Evolutionary conservation across 1,140 invertebrate genomes (phyloP), one percentile per base, ranked within the genome.

Genomic region (Bradynema listronoti): DNA sequence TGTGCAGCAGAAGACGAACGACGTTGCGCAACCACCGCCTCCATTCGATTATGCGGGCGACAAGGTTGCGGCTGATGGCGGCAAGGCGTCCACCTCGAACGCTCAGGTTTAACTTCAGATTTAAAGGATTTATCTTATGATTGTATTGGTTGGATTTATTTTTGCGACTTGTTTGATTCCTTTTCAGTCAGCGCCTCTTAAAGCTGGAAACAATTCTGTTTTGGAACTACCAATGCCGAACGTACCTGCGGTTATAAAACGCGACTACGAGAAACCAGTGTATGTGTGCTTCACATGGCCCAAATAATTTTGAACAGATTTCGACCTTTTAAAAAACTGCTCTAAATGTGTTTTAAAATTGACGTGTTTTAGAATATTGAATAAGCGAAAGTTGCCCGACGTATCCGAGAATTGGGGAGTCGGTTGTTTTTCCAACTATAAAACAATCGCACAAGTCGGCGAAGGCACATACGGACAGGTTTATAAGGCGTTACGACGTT

Each of bases 391-490:
- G 43, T 32, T 27, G 46, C 60, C 63, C 22, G 11, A 22, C 16
- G 32, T 62, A 24, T 34, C 60, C 7, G 16, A 60, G 19, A 39
- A 55, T 27, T 62, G 60, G 60, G 60, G 60, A 27, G 56, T 16
- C 4, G 63, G 32, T 16, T 25, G 43, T n/a, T 11, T 67, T 14
- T 29, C 29, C 78, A 87, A 91, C 3, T 97, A 94, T 78, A 81
- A 85, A 58, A 88, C 96, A 22, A 88, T 98, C 65, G 86, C 86
- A 24, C 92, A 97, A 82, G 96, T 98, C 69, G 95, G 95, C 19
- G 94, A 99, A 82, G 95, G 94, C 69, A 91, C 90, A 25, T 96
- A 95, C 78, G 92, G 92, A 0, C 88, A 30, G 14, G 36, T 39
- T 14, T 39, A 39, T 19, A 39, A 39, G 19, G 36, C 36, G 19